These are phyloP conservation scores for Drosophila biarmipes DNA, from an alignment of 1,140 invertebrate genomes.

Conservation along the genomic window DNA sequence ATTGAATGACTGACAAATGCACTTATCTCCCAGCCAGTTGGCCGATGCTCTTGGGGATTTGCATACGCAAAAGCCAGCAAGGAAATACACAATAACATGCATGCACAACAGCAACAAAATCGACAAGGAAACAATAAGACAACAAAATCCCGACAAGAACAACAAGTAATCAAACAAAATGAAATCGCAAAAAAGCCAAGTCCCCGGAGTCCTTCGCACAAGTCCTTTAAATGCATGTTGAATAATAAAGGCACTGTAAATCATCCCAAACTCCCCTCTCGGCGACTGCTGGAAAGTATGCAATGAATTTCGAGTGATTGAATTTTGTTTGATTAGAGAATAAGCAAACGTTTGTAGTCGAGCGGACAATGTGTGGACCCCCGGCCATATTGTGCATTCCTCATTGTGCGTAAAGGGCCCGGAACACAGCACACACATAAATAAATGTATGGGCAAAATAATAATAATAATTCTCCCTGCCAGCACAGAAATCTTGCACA, in stretches of 20 bases:
- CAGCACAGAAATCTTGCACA: constrained; percentile 69
- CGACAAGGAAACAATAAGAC: constrained; percentile 28
- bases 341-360: constrained; percentile 20
- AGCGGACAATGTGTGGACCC: constrained; percentile 39
- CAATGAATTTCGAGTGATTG: constrained; percentile 55
- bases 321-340: constrained; percentile 57
- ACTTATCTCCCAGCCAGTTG: constrained; percentile 63
- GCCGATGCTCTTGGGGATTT: constrained; percentile 61
- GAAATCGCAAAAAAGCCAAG: constrained; percentile 27
- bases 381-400: constrained; percentile 50
- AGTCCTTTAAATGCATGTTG: constrained; percentile 34
- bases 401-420: constrained; percentile 47
- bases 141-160: constrained; percentile 33
- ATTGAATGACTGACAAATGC: constrained; percentile 78
- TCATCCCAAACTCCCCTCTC: constrained; percentile 10
- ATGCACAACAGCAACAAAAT: constrained; percentile 13
- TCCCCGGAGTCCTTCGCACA: constrained; percentile 19
- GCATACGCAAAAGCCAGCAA: constrained; percentile 58
- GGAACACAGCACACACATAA: constrained; percentile 38
- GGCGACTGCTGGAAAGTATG: constrained; percentile 30
- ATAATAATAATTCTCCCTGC: constrained; percentile 48
- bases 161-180: constrained; percentile 43
- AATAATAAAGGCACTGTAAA: constrained; percentile 44
- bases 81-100: constrained; percentile 40
- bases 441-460: constrained; percentile 38